These are phyloP conservation scores for Fundulus diaphanus DNA, from an alignment of 2,797 vertebrate species.

Conservation along the genomic window DNA sequence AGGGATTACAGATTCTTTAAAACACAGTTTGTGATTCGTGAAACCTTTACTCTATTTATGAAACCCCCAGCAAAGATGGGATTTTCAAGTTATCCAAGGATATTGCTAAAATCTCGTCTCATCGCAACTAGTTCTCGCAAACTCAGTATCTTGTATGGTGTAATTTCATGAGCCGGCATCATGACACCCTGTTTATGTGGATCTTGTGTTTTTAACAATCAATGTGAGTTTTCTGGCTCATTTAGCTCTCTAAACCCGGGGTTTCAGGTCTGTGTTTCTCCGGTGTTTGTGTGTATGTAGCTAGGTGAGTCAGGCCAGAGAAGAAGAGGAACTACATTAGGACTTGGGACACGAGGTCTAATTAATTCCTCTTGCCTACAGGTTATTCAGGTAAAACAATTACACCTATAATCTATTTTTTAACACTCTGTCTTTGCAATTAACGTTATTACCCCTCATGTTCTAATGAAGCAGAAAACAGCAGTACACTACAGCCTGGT, in stretches of 20 bases:
- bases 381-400: conserved; percentile 83
- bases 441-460: conserved; percentile 77
- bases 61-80: not conserved
- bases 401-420: conserved; percentile 84
- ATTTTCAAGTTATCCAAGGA: not conserved
- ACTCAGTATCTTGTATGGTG: not conserved
- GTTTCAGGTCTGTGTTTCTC: conserved; percentile 13
- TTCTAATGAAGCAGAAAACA: conserved; percentile 71
- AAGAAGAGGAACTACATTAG: conserved; percentile 68
- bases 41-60: not conserved
- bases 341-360: conserved; percentile 74
- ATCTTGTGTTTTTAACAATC: not conserved
- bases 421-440: conserved; percentile 80
- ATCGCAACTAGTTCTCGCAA: not conserved
- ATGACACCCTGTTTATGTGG: not conserved
- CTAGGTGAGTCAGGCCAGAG: conserved; percentile 18
- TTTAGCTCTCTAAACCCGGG: not conserved
- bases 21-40: not conserved
- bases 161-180: not conserved
- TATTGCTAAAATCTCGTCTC: not conserved
- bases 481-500: conserved; percentile 24
- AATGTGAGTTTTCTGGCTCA: not conserved
- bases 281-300: conserved; percentile 7
- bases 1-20: not conserved
- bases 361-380: conserved; percentile 78